Base-by-base conservation (phyloP, 2,113 vertebrate species). In the Solea senegalensis region DNA sequence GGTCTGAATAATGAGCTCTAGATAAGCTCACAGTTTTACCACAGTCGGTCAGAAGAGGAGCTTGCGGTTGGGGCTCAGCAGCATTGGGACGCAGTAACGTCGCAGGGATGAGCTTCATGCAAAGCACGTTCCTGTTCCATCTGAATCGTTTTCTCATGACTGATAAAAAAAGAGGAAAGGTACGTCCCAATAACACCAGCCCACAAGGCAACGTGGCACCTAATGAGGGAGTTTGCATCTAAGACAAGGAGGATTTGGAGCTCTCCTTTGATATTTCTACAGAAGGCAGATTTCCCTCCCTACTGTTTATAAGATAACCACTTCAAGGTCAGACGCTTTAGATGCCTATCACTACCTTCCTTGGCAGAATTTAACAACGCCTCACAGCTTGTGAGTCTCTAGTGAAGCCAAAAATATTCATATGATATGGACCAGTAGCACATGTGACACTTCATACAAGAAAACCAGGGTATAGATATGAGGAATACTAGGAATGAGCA, bases 261-360 rank as follows among this genome's bases (percentile, higher is more conserved):
- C 65, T 68, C 64, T 74, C 44, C 79, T 87, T 90, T 86, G 82
- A 84, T 85, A 86, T 81, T 69, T 73, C 72, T 85, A 81, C 80
- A 88, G 67, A 76, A 86, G 75, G 46, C 68, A 69, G 69, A 80
- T 68, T 73, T 65, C 65, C 52, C 79, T 82, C 70, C 78, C 78
- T 76, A 76, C 77, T 73, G 64, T 74, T 61, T 70, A 88, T 76
- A 71, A 84, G 87, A 86, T 90, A 91, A 91, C 82, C 84, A 84
- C 82, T 90, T 85, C 88, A 87, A 88, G 89, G 83, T 87, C 88
- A 89, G 74, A 72, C 66, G 82, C 80, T 89, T 88, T 74, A 89
- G 89, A 91, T 90, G 82, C 77, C 77, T 72, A 87, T 90, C 81
- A n/a, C 84, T 67, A 66, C 70, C 65, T 77, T 80, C 80, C 72